Evolutionary conservation across 1,140 invertebrate species (phyloP).

Genomic region (Atta cephalotes): DNA sequence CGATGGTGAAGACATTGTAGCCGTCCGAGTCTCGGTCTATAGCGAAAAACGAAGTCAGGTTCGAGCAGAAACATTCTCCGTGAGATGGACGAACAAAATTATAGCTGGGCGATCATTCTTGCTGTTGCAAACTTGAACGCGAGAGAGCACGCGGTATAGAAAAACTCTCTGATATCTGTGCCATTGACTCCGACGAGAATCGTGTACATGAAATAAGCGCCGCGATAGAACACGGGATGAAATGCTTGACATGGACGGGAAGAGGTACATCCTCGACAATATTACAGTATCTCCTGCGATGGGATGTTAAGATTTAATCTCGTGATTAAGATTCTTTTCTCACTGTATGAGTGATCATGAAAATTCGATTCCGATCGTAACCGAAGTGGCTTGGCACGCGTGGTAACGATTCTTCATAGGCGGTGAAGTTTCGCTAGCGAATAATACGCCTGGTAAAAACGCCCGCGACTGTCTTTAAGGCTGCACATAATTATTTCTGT

Average conservation of each 20-base stretch:
- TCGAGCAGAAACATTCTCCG: neutral
- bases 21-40: conserved; percentile 92
- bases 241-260: neutral
- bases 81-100: conserved; percentile 9
- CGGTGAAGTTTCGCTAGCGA: conserved; percentile 19
- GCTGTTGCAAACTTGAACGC: neutral
- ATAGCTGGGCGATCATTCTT: neutral
- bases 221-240: conserved; percentile 28
- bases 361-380: conserved; percentile 52
- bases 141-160: neutral
- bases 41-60: conserved; percentile 49
- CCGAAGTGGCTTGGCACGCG: neutral
- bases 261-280: conserved; percentile 28
- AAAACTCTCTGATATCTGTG: conserved; percentile 16
- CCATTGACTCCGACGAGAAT: neutral
- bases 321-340: conserved; percentile 32
- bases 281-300: neutral
- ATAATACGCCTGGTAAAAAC: conserved; percentile 50
- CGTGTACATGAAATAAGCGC: conserved; percentile 15
- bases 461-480: conserved; percentile 60
- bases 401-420: neutral
- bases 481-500: conserved; percentile 71
- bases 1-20: conserved; percentile 94
- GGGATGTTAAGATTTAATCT: conserved; percentile 51
- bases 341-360: conserved; percentile 6